Base-by-base conservation (phyloP, 2,888 invertebrate genomes). In the Geotrupes spiniger region DNA sequence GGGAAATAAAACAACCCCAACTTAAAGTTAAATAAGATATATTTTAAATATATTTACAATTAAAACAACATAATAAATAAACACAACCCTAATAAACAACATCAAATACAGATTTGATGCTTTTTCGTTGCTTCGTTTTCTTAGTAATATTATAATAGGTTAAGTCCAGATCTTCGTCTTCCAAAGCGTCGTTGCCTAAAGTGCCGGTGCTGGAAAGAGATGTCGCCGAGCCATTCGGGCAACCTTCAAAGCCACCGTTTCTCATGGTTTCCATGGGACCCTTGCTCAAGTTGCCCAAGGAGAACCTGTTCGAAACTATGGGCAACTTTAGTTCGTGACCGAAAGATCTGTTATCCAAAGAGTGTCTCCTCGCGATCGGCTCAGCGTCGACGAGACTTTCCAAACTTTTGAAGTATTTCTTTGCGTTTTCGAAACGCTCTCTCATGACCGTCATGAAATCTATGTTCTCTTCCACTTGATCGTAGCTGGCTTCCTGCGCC, bases 121-220 rank as follows among this genome's bases (percentile, higher is more conserved):
- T 51, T 33, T 48, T 48, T 15, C 47, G 42, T 12, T 36, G 29
- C 29, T 44, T 51, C 11, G 47, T 26, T 26, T 40, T 39, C 9
- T 21, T 47, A 11, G 17, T 47, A 12, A 41, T 36, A 14, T 46
- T 40, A 37, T 46, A 50, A 42, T 41, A 50, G 16, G 28, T 33
- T 41, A 50, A 31, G 31, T 50, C 45, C 41, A 50, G 45, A 37
- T 50, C 41, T 2, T 49, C 42, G 4, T 50, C 50, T 28, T 50
- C 46, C 40, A 40, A n/a, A 44, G 28, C 5, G 10, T 33, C 33
- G 11, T 40, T 26, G n/a, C n/a, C n/a, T n/a, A n/a, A n/a, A 5
- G 29, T 46, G 11, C 38, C 46, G 12, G 39, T 16, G 36, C 50
- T 49, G 3, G 48, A 47, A 15, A 52, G 37, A 8, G 48, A 52